Conservation (phyloP, 2,113 vertebrate genomes). For the Triplophysa siluroides region DNA sequence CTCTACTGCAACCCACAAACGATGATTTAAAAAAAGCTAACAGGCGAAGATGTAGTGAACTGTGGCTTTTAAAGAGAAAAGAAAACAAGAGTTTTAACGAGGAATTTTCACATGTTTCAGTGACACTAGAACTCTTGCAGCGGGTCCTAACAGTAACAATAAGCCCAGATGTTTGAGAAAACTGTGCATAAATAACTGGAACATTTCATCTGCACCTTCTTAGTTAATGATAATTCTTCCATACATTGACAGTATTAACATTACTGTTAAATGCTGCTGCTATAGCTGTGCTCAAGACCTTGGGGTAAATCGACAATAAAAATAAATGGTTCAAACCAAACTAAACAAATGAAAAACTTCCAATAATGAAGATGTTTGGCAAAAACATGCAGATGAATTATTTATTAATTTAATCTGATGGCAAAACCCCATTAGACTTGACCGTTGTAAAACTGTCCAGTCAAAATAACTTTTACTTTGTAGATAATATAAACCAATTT, state of each 20-base stretch:
- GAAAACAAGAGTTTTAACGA: slow-evolving; percentile 77
- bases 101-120: slow-evolving; percentile 58
- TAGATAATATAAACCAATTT: slow-evolving; percentile 99
- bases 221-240: slow-evolving; percentile 86
- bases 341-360: slow-evolving; percentile 78
- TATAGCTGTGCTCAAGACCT: slow-evolving; percentile 88
- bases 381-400: slow-evolving; percentile 89
- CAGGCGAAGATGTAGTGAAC: slow-evolving; percentile 87
- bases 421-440: slow-evolving; percentile 82
- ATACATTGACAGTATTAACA: slow-evolving; percentile 93
- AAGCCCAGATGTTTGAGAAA: slow-evolving; percentile 61
- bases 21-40: slow-evolving; percentile 94
- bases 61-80: slow-evolving; percentile 70
- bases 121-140: slow-evolving; percentile 65
- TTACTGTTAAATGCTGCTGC: slow-evolving; percentile 96
- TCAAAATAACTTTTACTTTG: slow-evolving; percentile 99
- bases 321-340: slow-evolving; percentile 75
- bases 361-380: slow-evolving; percentile 82
- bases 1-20: slow-evolving; percentile 77
- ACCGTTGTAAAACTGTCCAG: slow-evolving; percentile 99
- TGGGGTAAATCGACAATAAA: slow-evolving; percentile 71
- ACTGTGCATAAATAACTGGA: slow-evolving; percentile 84
- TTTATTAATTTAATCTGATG: slow-evolving; percentile 92
- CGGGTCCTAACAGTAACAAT: slow-evolving; percentile 70
- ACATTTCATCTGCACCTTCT: slow-evolving; percentile 94